A percentile compares a stretch with the other conserved stretches of the same genome.
These are phyloP conservation scores for Cyclina sinensis DNA, from an alignment of 1,140 invertebrate species.

Conservation along the genomic window DNA sequence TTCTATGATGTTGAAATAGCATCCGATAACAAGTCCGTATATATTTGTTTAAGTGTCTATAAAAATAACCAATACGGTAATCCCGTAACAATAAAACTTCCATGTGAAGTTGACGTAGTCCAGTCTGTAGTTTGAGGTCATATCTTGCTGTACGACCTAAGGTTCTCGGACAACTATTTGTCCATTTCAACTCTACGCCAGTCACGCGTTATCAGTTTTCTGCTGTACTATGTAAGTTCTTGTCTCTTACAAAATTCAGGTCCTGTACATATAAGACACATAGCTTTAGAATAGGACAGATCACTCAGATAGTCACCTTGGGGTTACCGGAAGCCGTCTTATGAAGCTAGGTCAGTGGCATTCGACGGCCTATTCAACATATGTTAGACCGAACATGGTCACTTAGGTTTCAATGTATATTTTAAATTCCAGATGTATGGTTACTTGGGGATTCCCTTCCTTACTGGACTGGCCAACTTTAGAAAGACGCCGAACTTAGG, in stretches of 20 bases:
- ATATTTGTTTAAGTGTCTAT: background rate
- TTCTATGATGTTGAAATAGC: background rate
- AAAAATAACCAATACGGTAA: background rate
- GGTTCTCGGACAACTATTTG: background rate
- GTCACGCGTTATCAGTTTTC: background rate
- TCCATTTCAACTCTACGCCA: background rate
- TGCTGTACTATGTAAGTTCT: background rate
- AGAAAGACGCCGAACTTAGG: background rate
- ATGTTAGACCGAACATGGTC: background rate
- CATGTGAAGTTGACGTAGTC: background rate
- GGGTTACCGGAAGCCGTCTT: background rate
- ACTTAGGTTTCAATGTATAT: too few species aligned
- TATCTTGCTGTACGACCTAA: background rate
- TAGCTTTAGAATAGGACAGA: background rate
- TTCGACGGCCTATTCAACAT: background rate
- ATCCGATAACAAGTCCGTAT: background rate
- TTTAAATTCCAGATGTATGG: constrained; percentile 41
- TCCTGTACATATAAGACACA: background rate
- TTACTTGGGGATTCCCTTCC: constrained; percentile 20
- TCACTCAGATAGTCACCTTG: background rate
- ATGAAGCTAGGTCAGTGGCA: background rate
- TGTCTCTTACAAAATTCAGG: background rate
- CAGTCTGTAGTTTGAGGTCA: background rate
- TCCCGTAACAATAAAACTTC: background rate
- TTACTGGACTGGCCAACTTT: background rate